phyloP scores from a whole-genome alignment of 2,888 invertebrate genomes.

The Cantharis rustica region DNA sequence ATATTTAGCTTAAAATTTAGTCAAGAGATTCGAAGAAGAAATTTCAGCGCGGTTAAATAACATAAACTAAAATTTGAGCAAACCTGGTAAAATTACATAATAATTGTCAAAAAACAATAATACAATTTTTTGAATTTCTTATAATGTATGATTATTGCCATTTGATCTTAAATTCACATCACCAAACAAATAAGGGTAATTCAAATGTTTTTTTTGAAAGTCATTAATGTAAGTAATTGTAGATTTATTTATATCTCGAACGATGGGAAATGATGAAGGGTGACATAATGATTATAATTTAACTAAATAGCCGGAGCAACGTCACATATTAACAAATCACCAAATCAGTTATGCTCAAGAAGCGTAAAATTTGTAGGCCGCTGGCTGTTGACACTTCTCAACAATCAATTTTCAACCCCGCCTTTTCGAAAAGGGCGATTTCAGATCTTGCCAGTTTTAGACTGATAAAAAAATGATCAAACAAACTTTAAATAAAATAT shows the following conservation, averaged over 20 bases:
- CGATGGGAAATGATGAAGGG: slow-evolving; percentile 10
- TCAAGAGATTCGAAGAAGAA: no score
- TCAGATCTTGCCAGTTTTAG: neutral
- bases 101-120: no score
- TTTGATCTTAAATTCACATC: neutral
- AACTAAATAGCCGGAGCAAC: slow-evolving; percentile 5
- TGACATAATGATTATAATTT: slow-evolving; percentile 9
- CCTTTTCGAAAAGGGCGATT: slow-evolving; percentile 41
- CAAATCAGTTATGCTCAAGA: slow-evolving; percentile 39
- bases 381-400: slow-evolving; percentile 45
- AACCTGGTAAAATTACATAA: no score
- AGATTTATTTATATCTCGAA: slow-evolving; percentile 7
- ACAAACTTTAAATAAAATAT: neutral
- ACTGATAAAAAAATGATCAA: neutral
- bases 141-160: no score
- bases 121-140: no score
- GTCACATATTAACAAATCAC: slow-evolving; percentile 43
- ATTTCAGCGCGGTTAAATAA: no score
- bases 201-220: neutral
- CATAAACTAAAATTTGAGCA: no score
- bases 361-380: slow-evolving; percentile 38
- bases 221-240: neutral
- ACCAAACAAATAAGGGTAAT: neutral
- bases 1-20: no score
- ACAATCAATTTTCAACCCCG: slow-evolving; percentile 45